A percentile compares a stretch with the other conserved stretches of the same genome.
Conservation (phyloP, 2,797 vertebrate species). For the Parauchenoglanis ngamensis region DNA sequence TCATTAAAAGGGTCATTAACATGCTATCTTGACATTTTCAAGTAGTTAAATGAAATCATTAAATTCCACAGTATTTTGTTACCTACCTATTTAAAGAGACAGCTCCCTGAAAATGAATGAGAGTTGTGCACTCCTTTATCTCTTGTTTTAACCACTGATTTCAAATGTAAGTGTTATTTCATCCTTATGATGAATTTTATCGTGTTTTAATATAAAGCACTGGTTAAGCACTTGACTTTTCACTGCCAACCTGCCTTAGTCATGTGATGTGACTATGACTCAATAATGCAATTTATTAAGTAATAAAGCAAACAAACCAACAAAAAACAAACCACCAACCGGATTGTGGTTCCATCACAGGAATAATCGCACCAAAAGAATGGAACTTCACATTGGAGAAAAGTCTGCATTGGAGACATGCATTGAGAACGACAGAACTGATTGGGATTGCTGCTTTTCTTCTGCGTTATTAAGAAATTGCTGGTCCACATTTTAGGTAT, state of each 20-base stretch:
- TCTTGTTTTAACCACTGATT: background rate
- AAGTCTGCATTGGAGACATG: background rate
- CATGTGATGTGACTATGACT: background rate
- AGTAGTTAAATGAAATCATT: slow-evolving; percentile 29
- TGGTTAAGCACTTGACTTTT: background rate
- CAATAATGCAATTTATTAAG: too few species aligned
- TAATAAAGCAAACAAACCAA: background rate
- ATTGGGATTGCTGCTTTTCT: background rate
- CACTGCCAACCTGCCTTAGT: background rate
- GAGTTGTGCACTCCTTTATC: background rate
- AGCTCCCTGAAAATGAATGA: background rate
- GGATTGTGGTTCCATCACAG: background rate
- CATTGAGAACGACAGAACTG: background rate
- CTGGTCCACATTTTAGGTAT: background rate
- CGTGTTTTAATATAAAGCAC: background rate
- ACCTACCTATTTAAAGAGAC: background rate
- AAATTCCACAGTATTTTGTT: background rate
- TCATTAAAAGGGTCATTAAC: slow-evolving; percentile 32
- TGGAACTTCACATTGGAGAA: background rate
- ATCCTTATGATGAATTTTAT: background rate
- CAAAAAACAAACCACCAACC: background rate
- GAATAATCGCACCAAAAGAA: background rate
- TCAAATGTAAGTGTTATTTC: background rate
- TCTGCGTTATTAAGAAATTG: background rate
- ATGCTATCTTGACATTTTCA: slow-evolving; percentile 37